A percentile compares a stretch with the other conserved stretches of the same genome.
Conservation (phyloP, 2,888 invertebrate genomes). For the Aphidius colemani region DNA sequence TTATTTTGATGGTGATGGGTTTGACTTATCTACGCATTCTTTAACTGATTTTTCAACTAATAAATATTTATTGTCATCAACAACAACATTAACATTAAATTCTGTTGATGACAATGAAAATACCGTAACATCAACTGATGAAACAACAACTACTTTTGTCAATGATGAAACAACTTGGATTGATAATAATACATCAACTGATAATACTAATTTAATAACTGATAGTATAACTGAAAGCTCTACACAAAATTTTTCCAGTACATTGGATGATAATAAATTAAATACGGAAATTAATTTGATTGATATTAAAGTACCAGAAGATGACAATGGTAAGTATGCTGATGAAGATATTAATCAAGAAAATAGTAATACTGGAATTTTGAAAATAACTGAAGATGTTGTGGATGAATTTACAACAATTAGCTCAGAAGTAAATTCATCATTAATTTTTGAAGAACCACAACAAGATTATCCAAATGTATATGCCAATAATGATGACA, state of each 20-base stretch:
- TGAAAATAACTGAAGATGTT: slow-evolving; percentile 20
- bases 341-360: background rate
- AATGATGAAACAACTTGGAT: too few relatives aligned
- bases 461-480: slow-evolving; percentile 59
- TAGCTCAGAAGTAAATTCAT: slow-evolving; percentile 35
- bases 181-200: too few relatives aligned
- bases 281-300: slow-evolving; percentile 1
- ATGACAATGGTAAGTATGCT: slow-evolving; percentile 5
- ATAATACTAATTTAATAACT: too few relatives aligned
- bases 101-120: background rate
- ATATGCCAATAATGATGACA: slow-evolving; percentile 54
- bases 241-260: background rate
- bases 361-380: slow-evolving; percentile 34
- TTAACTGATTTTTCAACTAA: background rate
- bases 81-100: background rate
- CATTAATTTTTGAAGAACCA: slow-evolving; percentile 44
- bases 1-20: too few relatives aligned
- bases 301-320: slow-evolving; percentile 5
- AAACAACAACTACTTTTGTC: too few relatives aligned
- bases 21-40: background rate
- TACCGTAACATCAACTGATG: too few relatives aligned
- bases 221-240: too few relatives aligned
- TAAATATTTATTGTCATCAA: background rate
- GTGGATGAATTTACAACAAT: slow-evolving; percentile 37
- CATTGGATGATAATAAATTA: background rate